Conservation (phyloP, 2,113 vertebrate genomes). For the Passerina amoena region DNA sequence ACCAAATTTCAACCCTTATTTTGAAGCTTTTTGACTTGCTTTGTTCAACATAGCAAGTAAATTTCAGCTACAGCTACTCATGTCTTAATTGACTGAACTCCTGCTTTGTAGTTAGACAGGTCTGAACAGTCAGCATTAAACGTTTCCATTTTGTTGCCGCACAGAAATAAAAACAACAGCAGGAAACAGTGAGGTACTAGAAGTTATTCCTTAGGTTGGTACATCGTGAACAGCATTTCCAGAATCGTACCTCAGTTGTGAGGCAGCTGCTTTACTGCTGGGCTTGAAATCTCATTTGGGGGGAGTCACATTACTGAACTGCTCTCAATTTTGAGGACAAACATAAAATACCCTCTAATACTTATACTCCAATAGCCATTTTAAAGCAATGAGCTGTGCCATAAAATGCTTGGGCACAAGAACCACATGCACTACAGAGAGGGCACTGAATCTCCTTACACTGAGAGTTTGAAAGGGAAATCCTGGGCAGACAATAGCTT, state of each 20-base stretch:
- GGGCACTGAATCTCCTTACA: not conserved
- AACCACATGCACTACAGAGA: not conserved
- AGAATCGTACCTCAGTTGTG: not conserved
- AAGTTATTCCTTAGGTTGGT: not conserved
- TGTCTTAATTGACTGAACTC: not conserved
- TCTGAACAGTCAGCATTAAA: not conserved
- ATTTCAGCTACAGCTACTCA: not conserved
- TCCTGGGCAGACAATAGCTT: not conserved
- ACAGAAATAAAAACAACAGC: not conserved
- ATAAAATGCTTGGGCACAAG: not conserved
- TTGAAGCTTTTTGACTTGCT: not conserved
- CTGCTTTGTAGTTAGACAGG: not conserved
- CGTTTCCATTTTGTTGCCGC: not conserved
- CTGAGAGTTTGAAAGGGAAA: not conserved
- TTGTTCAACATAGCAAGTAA: not conserved
- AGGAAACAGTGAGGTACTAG: not conserved
- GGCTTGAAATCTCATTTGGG: not conserved
- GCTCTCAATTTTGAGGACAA: not conserved
- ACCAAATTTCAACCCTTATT: not conserved
- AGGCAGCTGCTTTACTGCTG: not conserved
- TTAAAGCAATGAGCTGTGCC: not conserved
- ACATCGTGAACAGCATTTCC: not conserved
- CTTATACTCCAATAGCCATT: accelerated
- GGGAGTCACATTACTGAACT: accelerated
- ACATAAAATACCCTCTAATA: not conserved